phyloP scores from a whole-genome alignment of 2,888 invertebrate genomes.

The Apoderus coryli region DNA sequence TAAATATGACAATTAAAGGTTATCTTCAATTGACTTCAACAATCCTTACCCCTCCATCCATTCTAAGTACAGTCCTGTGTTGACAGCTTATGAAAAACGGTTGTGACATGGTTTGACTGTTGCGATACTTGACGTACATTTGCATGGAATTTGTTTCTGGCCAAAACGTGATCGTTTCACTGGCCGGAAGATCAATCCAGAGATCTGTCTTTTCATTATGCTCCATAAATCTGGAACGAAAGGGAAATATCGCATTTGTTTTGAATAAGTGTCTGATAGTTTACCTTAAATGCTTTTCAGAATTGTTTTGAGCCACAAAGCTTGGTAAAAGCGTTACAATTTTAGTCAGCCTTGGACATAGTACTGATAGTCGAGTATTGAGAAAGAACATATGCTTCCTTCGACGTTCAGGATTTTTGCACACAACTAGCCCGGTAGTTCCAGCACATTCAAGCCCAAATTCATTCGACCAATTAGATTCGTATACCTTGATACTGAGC shows the following conservation, averaged over 20 bases:
- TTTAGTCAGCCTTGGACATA: conserved; percentile 60
- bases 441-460: conserved; percentile 54
- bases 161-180: conserved; percentile 64
- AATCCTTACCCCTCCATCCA: conserved; percentile 63
- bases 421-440: conserved; percentile 60
- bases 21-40: too few species aligned
- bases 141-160: conserved; percentile 67
- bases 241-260: not conserved
- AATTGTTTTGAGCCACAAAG: conserved; percentile 62
- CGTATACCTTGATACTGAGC: conserved; percentile 42
- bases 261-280: not conserved
- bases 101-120: conserved; percentile 61
- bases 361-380: conserved; percentile 49
- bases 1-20: conserved; percentile 26
- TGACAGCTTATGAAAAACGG: conserved; percentile 56
- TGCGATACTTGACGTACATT: conserved; percentile 65
- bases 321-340: conserved; percentile 67
- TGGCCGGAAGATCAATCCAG: conserved; percentile 61
- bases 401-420: conserved; percentile 54
- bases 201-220: conserved; percentile 72
- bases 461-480: conserved; percentile 50
- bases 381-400: conserved; percentile 60
- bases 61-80: conserved; percentile 61
- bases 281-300: conserved; percentile 37
- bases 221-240: conserved; percentile 58